phyloP scores from a whole-genome alignment of 2,797 vertebrate species.

The Luscinia megarhynchos region DNA sequence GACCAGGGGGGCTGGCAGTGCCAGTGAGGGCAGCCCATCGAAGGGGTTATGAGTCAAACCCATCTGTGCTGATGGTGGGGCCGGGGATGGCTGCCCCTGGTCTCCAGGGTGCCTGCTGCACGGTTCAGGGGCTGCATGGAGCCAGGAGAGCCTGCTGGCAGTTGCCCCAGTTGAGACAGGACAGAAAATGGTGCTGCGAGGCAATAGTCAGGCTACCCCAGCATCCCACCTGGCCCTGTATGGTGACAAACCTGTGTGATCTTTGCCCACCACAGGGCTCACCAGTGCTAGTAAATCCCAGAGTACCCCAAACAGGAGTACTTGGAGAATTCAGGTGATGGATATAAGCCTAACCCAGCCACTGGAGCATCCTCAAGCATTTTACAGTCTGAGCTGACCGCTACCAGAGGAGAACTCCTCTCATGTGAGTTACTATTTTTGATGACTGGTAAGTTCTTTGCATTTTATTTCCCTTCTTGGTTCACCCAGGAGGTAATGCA shows the following conservation, averaged over 20 bases:
- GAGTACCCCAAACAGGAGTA: neutral
- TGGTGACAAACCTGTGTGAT: neutral
- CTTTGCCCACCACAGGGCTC: neutral
- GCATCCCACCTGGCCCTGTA: fast-evolving
- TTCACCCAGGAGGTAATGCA: neutral
- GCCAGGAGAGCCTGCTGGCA: neutral
- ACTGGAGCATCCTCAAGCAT: neutral
- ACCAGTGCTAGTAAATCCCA: neutral
- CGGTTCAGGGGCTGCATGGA: neutral
- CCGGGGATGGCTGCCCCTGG: neutral
- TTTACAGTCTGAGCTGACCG: neutral
- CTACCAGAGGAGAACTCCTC: neutral
- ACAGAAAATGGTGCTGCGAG: neutral
- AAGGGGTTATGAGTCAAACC: neutral
- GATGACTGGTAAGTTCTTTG: neutral
- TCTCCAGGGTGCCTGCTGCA: neutral
- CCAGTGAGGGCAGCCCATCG: fast-evolving
- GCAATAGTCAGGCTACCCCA: neutral
- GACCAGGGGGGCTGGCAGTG: neutral
- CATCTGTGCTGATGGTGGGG: neutral
- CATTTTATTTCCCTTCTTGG: slow-evolving; percentile 25
- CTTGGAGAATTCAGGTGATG: neutral
- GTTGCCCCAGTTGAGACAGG: neutral
- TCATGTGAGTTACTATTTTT: neutral
- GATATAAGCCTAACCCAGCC: neutral